A percentile compares a stretch with the other conserved stretches of the same genome.
phyloP scores from a whole-genome alignment of 2,797 vertebrate genomes.

The Lerista edwardsae region DNA sequence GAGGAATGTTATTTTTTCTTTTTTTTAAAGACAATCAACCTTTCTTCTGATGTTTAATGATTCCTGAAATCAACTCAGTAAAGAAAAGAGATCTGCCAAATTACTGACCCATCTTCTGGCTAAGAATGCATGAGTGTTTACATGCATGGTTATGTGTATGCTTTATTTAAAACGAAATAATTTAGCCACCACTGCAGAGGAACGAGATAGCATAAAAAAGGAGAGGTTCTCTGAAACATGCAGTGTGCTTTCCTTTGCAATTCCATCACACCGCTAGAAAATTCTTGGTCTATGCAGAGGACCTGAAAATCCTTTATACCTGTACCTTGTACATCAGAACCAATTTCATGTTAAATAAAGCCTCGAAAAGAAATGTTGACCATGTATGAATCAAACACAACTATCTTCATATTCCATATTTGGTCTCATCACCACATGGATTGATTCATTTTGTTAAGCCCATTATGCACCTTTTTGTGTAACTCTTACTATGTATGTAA shows the following conservation, averaged over 20 bases:
- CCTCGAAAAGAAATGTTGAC: constrained; percentile 66
- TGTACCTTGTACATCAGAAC: constrained; percentile 53
- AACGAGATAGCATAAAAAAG: constrained; percentile 44
- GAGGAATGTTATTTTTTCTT: background rate
- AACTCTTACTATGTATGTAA: constrained; percentile 48
- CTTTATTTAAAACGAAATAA: constrained; percentile 47
- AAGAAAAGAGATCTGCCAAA: constrained; percentile 51
- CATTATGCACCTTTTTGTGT: constrained; percentile 60
- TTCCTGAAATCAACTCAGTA: constrained; percentile 35
- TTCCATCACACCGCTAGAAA: constrained; percentile 65
- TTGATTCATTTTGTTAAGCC: constrained; percentile 67
- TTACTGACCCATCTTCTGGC: constrained; percentile 45
- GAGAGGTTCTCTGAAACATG: constrained; percentile 35
- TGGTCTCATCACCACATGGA: constrained; percentile 65
- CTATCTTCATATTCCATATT: constrained; percentile 62
- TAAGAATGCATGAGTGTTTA: constrained; percentile 6
- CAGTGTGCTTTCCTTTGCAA: constrained; percentile 44
- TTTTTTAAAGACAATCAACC: constrained; percentile 31
- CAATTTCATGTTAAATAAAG: constrained; percentile 66
- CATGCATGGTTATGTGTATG: constrained; percentile 24
- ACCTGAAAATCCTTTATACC: constrained; percentile 50
- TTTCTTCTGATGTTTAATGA: constrained; percentile 41
- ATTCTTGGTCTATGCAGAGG: constrained; percentile 43
- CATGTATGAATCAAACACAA: constrained; percentile 52
- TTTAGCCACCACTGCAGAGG: constrained; percentile 20